Base-by-base conservation (phyloP, 1,140 invertebrate genomes). In the Plodia interpunctella region DNA sequence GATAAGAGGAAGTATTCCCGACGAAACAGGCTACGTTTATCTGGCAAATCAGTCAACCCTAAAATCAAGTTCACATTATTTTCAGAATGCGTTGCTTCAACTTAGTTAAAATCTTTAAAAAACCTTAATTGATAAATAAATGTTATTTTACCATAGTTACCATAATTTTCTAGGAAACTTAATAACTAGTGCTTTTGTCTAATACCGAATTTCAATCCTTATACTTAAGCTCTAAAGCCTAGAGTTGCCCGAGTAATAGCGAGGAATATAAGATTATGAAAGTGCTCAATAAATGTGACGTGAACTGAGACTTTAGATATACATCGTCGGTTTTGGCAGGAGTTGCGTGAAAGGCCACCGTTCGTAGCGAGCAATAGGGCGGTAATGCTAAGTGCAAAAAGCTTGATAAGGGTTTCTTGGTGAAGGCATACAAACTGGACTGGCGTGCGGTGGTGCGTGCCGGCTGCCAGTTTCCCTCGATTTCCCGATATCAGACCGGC, bases 361-460 rank as follows among this genome's bases (percentile, higher is more conserved):
- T 57, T 35, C 56, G 30, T 38, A 58, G 30, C 19, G n/a, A n/a
- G 60, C 18, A 60, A 59, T 61, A 60, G 2, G 21, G 59, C 60
- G 6, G 32, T 25, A 53, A 30, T 49, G 30, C 50, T 5, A 19
- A 19, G n/a, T 25, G 44, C 20, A 25, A 30, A 57, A 5, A 51
- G 55, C 21, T 49, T 11, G 20, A 8, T 50, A 49, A n/a, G 11
- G 10, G 11, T 57, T n/a, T 49, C n/a, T 13, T 50, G 21, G 32
- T 35, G 38, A 25, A 28, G 44, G 13, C 4, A 38, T 25, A 54
- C 60, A 64, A 70, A 72, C 62, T 74, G 73, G 71, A 76, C 68
- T 82, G 65, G 70, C 76, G 77, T 84, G 81, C 70, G 72, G 74
- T 70, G 52, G 70, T 81, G 81, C 81, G 81, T 84, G 81, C 67